Evolutionary conservation across 2,888 invertebrate species (phyloP), one percentile per base, ranked within the genome.

Genomic region (Escarpia spicata): DNA sequence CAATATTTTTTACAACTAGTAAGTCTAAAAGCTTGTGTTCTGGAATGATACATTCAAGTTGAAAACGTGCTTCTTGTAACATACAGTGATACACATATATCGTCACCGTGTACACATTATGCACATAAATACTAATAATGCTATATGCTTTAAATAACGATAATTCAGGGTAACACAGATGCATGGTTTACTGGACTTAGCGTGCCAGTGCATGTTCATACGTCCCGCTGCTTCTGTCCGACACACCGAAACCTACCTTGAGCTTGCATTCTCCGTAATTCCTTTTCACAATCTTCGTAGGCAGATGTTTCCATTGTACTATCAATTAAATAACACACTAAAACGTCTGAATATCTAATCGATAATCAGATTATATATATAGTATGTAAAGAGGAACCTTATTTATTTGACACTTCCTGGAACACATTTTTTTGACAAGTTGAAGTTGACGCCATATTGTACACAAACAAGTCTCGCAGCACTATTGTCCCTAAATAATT

Each of bases 361-460:
- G 37, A 43, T 44, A 91, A 43, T 37, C 19, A 19, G n/a, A 43
- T 19, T n/a, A n/a, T 8, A n/a, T 91, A 37, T 37, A 4, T 75
- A 75, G 4, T 75, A 75, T 26, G 6, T 75, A 26, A 75, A 26
- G 75, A 37, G 43, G 12, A 92, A 37, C 75, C 90, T 43, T 44
- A 43, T 31, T 52, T 90, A 90, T 43, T 31, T 37, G 4, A 90
- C 44, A n/a, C 31, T 43, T 89, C 31, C 52, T 43, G 45, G 19
- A 92, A 92, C 43, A 2, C n/a, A 37, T 37, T 37, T 37, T 75
- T 75, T 75, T 75, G 75, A 26, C 75, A 75, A 92, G 43, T 90
- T 92, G 44, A 60, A 92, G 58, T 92, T 75, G 91, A 43, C 91
- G 91, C 92, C 92, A 92, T 92, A 44, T 92, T 90, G 90, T 93